Evolutionary conservation across 2,888 invertebrate genomes (phyloP).

Genomic region (Drosophila mayaguana): DNA sequence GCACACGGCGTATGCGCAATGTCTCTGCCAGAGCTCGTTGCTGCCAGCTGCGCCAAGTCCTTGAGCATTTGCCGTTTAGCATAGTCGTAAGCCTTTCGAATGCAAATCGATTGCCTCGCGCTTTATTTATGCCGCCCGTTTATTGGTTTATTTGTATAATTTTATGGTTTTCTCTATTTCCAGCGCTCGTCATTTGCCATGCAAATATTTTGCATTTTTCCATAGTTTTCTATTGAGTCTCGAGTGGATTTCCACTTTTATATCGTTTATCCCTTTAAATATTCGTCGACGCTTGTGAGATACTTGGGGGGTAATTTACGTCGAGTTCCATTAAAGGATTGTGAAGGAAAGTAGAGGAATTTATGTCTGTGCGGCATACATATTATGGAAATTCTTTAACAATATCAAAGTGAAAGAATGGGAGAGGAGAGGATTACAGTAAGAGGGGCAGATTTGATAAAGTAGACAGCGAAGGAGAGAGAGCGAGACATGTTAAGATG

Average conservation of each 20-base stretch:
- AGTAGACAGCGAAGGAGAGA: too few species aligned
- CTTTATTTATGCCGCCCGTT: conserved; percentile 54
- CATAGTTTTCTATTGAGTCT: conserved; percentile 12
- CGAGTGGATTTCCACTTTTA: conserved; percentile 9
- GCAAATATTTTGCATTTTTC: conserved; percentile 36
- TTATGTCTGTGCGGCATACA: not conserved
- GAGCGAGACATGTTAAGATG: too few species aligned
- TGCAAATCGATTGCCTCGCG: conserved; percentile 47
- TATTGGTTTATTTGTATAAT: conserved; percentile 71
- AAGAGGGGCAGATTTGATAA: too few species aligned
- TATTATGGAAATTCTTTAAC: not conserved
- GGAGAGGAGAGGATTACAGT: not conserved
- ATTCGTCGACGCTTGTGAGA: not conserved
- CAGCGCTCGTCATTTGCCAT: conserved; percentile 19
- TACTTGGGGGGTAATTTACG: not conserved
- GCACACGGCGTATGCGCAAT: conserved; percentile 52
- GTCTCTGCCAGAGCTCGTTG: not conserved
- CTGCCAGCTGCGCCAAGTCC: conserved; percentile 3
- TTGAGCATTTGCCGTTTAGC: conserved; percentile 25
- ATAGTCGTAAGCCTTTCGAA: conserved; percentile 46
- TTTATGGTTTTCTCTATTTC: conserved; percentile 44
- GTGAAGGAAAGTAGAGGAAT: not conserved
- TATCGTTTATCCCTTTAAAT: not conserved
- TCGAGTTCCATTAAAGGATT: not conserved
- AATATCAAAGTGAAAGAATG: not conserved